Evolutionary conservation across 2,797 vertebrate species (phyloP).

Genomic region (Micrastur ruficollis): DNA sequence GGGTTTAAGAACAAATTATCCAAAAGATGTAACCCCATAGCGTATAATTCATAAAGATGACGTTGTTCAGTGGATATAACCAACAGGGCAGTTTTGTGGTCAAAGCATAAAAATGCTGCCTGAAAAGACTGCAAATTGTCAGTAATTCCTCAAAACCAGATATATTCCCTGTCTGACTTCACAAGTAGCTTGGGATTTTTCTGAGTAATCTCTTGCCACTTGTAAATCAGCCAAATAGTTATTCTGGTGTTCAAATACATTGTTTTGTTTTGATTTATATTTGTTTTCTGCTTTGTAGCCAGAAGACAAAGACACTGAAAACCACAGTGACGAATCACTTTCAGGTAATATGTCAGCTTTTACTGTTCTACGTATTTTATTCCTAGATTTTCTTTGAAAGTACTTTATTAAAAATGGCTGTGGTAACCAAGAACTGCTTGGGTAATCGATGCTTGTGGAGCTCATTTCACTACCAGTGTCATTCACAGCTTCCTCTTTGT

Average conservation of each 20-base stretch:
- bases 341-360: conserved; percentile 64
- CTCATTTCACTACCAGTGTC: not conserved
- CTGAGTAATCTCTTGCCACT: not conserved
- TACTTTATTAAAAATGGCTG: not conserved
- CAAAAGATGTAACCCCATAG: not conserved
- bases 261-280: conserved; percentile 1
- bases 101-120: not conserved
- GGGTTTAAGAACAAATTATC: not conserved
- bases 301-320: conserved; percentile 74
- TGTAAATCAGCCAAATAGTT: not conserved
- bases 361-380: not conserved
- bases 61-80: not conserved
- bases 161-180: not conserved
- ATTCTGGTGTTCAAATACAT: not conserved
- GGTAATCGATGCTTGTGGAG: not conserved
- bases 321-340: conserved; percentile 59
- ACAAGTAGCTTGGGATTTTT: not conserved
- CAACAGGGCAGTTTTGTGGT: not conserved
- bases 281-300: conserved; percentile 69
- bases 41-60: not conserved
- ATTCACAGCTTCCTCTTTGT: not conserved
- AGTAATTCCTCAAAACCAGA: not conserved
- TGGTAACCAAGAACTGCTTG: not conserved
- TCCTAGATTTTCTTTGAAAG: not conserved
- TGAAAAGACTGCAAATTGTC: not conserved